phyloP scores from a whole-genome alignment of 2,888 invertebrate genomes.

The Polia nebulosa region DNA sequence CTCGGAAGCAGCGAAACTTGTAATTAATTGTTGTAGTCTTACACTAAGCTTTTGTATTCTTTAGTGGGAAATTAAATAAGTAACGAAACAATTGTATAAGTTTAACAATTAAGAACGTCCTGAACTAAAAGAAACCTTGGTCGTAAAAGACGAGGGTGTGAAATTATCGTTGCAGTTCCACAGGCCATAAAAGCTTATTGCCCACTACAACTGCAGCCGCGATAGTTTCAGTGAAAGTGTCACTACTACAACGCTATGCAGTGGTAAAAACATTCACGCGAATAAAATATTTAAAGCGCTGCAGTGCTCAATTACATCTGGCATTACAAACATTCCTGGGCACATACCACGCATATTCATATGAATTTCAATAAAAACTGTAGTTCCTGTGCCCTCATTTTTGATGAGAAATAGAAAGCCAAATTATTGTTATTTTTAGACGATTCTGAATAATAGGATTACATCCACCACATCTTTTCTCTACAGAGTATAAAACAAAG shows the following conservation, averaged over 20 bases:
- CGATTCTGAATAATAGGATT: too few species aligned
- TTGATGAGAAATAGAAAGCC: too few species aligned
- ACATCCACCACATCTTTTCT: too few species aligned
- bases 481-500: too few species aligned
- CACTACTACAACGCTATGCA: slow-evolving; percentile 8
- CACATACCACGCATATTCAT: not conserved
- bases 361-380: too few species aligned
- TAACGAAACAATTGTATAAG: slow-evolving; percentile 29
- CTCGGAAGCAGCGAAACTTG: slow-evolving; percentile 39
- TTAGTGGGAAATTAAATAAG: slow-evolving; percentile 50
- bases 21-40: slow-evolving; percentile 51
- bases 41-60: slow-evolving; percentile 45
- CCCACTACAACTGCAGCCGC: slow-evolving; percentile 39
- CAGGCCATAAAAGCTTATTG: slow-evolving; percentile 47
- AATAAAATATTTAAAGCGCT: slow-evolving; percentile 45
- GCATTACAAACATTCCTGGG: not conserved
- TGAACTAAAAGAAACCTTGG: slow-evolving; percentile 5
- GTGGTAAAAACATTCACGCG: slow-evolving; percentile 17
- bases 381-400: too few species aligned
- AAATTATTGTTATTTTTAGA: too few species aligned
- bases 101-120: slow-evolving; percentile 38
- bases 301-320: slow-evolving; percentile 13
- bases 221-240: slow-evolving; percentile 39
- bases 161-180: slow-evolving; percentile 42
- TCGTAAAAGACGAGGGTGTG: slow-evolving; percentile 39